These are phyloP conservation scores for Phyllostomus hastatus DNA, from an alignment of 2,113 vertebrate genomes.

Conservation along the genomic window DNA sequence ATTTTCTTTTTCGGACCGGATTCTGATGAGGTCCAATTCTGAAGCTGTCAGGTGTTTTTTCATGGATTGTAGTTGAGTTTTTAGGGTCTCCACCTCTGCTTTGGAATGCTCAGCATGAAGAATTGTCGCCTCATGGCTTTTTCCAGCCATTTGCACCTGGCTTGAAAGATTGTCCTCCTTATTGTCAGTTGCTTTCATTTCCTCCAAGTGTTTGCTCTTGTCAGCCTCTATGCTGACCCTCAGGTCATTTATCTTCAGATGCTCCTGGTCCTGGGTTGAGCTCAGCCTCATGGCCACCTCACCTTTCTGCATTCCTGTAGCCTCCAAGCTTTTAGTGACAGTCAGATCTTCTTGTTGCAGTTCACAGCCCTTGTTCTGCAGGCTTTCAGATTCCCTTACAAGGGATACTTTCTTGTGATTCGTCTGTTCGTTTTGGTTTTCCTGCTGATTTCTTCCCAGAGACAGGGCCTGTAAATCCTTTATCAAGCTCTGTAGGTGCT, in stretches of 20 bases:
- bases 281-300: slow-evolving; percentile 87
- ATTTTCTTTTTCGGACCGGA: slow-evolving; percentile 81
- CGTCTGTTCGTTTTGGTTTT: slow-evolving; percentile 78
- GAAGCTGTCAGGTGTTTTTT: slow-evolving; percentile 49
- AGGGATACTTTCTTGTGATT: slow-evolving; percentile 80
- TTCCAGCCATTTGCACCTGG: slow-evolving; percentile 83
- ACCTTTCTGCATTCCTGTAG: slow-evolving; percentile 86
- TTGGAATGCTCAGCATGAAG: slow-evolving; percentile 86
- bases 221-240: slow-evolving; percentile 91
- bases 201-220: slow-evolving; percentile 87
- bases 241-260: slow-evolving; percentile 86
- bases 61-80: slow-evolving; percentile 66
- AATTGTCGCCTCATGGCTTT: slow-evolving; percentile 84
- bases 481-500: slow-evolving; percentile 80
- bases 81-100: slow-evolving; percentile 84
- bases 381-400: slow-evolving; percentile 77
- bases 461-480: slow-evolving; percentile 64
- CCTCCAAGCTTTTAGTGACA: slow-evolving; percentile 84
- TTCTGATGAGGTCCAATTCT: slow-evolving; percentile 66
- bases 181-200: slow-evolving; percentile 84
- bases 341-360: slow-evolving; percentile 81
- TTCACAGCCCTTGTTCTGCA: slow-evolving; percentile 82
- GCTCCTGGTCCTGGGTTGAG: slow-evolving; percentile 87
- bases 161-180: slow-evolving; percentile 85
- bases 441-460: slow-evolving; percentile 77